Percentiles rank a stretch among this genome's conserved stretches.
Evolutionary conservation across 2,888 invertebrate species (phyloP).

Genomic region (Trissolcus brochymenae): DNA sequence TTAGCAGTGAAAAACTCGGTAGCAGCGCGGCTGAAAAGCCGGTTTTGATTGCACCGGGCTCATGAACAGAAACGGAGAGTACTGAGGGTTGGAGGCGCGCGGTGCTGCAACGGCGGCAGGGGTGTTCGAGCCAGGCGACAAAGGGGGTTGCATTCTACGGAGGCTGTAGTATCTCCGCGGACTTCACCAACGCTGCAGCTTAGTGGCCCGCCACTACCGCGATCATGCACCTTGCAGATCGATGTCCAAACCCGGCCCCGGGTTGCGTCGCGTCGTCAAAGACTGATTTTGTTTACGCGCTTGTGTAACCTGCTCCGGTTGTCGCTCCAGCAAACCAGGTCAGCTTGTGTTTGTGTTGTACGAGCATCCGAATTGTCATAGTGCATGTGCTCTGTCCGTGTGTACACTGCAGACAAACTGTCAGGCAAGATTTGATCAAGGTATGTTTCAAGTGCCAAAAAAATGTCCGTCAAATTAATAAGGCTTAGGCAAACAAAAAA

Average conservation of each 20-base stretch:
- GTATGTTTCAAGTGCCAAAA: constrained; percentile 12
- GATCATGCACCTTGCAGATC: constrained; percentile 40
- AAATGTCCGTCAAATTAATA: too few relatives aligned
- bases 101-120: constrained; percentile 52
- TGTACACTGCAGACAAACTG: constrained; percentile 12
- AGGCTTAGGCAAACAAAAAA: too few relatives aligned
- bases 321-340: constrained; percentile 5
- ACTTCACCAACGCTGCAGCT: constrained; percentile 65
- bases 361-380: constrained; percentile 9
- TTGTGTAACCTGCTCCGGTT: not conserved
- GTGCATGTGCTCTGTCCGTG: constrained; percentile 19
- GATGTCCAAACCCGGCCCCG: constrained; percentile 12
- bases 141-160: constrained; percentile 66
- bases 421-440: constrained; percentile 17
- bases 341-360: constrained; percentile 14
- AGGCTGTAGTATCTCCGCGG: constrained; percentile 70
- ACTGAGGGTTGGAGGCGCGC: constrained; percentile 57
- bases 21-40: constrained; percentile 58
- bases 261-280: constrained; percentile 12
- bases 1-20: constrained; percentile 55
- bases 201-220: constrained; percentile 50
- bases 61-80: constrained; percentile 60
- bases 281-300: constrained; percentile 34
- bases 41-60: constrained; percentile 59
- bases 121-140: constrained; percentile 59